These are phyloP conservation scores for Globicephala melas DNA, from an alignment of 2,113 vertebrate genomes.

Conservation along the genomic window DNA sequence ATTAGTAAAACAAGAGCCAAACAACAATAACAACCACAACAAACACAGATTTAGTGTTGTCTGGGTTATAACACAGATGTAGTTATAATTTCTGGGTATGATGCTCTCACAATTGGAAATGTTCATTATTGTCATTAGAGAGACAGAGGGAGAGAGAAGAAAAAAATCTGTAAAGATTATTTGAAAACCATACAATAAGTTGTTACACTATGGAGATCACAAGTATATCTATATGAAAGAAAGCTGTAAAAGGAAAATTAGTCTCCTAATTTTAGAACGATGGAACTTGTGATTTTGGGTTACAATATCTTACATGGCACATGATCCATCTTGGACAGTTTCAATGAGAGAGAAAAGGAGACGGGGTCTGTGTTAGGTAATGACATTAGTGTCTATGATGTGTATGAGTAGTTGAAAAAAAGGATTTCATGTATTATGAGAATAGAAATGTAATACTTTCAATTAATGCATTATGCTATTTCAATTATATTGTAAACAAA, in stretches of 20 bases:
- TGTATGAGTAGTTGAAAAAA: neutral
- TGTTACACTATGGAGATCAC: neutral
- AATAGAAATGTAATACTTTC: neutral
- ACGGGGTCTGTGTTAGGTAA: neutral
- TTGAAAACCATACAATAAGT: neutral
- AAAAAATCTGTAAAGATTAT: neutral
- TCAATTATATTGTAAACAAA: neutral
- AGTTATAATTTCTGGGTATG: too few species aligned
- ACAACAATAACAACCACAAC: neutral
- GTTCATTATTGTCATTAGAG: neutral
- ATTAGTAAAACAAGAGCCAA: neutral
- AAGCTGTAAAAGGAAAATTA: neutral
- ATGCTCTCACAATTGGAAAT: neutral
- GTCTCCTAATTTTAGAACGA: neutral
- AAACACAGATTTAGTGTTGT: neutral
- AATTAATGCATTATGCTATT: neutral
- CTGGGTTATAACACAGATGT: too few species aligned
- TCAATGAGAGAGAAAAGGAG: neutral
- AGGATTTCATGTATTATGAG: neutral
- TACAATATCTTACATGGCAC: neutral
- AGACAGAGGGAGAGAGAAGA: neutral
- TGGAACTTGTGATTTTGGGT: neutral
- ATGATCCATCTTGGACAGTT: neutral
- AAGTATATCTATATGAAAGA: neutral
- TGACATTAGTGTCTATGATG: neutral